A percentile compares a stretch with the other conserved stretches of the same genome.
phyloP scores from a whole-genome alignment of 1,140 invertebrate genomes.

The Laupala kohalensis region DNA sequence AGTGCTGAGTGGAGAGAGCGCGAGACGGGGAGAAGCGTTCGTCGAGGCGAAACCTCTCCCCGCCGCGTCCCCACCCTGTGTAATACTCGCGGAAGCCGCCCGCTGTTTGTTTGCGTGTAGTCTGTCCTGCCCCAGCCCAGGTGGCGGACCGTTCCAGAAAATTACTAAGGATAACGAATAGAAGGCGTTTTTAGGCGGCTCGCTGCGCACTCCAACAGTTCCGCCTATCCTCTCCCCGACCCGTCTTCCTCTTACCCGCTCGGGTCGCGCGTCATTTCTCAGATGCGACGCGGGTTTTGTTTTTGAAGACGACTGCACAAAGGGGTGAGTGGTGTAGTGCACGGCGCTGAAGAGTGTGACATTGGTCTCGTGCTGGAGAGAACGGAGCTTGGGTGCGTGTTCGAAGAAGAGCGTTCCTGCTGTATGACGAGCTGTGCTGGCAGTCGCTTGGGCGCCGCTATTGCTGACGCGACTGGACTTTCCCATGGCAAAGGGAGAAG shows the following conservation, averaged over 20 bases:
- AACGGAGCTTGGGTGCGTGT: too few species aligned
- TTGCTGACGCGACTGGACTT: too few species aligned
- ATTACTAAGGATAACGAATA: not conserved
- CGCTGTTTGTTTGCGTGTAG: not conserved
- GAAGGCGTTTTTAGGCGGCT: not conserved
- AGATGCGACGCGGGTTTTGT: not conserved
- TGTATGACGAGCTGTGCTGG: too few species aligned
- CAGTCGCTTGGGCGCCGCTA: too few species aligned
- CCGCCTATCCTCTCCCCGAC: not conserved
- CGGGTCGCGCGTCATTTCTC: not conserved
- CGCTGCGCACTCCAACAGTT: not conserved
- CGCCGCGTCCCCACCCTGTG: too few species aligned
- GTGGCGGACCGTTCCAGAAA: not conserved
- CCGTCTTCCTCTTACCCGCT: too few species aligned
- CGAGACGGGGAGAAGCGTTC: not conserved
- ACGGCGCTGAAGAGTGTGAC: too few species aligned
- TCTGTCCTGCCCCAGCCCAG: not conserved
- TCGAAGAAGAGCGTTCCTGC: too few species aligned
- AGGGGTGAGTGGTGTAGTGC: not conserved
- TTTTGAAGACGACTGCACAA: not conserved
- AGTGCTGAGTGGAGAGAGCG: not conserved
- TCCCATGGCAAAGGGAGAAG: too few species aligned
- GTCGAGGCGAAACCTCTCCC: too few species aligned
- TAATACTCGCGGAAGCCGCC: not conserved
- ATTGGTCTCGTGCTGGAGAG: too few species aligned